Base-by-base conservation (phyloP, 2,888 invertebrate species). In the Incurvaria masculella region DNA sequence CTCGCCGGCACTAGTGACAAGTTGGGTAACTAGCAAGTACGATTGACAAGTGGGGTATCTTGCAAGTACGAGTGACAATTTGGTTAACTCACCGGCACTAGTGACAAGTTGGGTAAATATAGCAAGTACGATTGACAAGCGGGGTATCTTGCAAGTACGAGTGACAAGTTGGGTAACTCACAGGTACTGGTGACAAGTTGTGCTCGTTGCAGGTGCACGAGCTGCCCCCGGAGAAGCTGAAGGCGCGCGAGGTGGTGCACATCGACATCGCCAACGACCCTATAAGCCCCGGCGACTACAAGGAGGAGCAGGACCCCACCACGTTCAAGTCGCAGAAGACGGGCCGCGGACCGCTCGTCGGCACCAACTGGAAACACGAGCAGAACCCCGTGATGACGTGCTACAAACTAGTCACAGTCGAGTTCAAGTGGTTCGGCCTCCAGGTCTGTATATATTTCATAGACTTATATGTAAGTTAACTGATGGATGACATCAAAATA, bases 381-480 rank as follows among this genome's bases (percentile, higher is more conserved):
- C 83, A 86, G 42, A 78, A 87, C 47, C 96, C 95, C 17, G 90
- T 97, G 52, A 99, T 98, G 98, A 97, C 96, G 46, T 95, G 95
- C 69, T 99, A 98, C 76, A 99, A 98, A 76, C 82, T 98, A 57
- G 97, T 98, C 60, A 94, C 95, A 27, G 90, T 92, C 53, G 94
- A 97, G 80, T 98, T 98, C 81, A 97, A 97, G 80, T 98, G 98
- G 97, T 97, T 95, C 64, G 98, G 97, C 48, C 81, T 99, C 52
- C 90, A 90, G 81, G 84, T 83, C 56, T 64, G 62, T 49, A 21
- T 18, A n/a, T n/a, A 10, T 10, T 40, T n/a, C 16, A 40, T 6
- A 40, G 10, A 40, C 10, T 17, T 11, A 16, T 40, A 27, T 27
- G 10, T 8, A 27, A 11, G 27, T 8, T 11, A 8, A 14, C 8